Percentiles rank a stretch among this genome's conserved stretches.
Evolutionary conservation across 37 sponge, comb jelly and placozoan genomes (phyloP).

Genomic region (Halichondria panicea): DNA sequence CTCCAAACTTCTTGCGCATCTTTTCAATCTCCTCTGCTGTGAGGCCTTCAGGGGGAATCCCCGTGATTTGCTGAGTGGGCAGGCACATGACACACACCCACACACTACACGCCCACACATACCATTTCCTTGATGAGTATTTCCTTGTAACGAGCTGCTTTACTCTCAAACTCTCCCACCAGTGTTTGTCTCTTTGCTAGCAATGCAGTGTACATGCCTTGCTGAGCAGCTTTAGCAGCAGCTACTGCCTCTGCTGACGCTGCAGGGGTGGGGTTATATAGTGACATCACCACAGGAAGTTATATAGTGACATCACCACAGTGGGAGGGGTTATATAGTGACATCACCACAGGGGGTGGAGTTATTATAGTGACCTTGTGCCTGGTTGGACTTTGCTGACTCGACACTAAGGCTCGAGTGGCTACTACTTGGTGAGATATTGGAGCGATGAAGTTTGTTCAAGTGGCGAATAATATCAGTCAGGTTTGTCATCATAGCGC

Average conservation of each 20-base stretch:
- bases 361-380: conserved; percentile 31
- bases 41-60: conserved; percentile 73
- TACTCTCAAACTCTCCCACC: conserved; percentile 46
- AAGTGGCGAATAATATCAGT: conserved; percentile 50
- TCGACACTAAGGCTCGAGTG: conserved; percentile 58
- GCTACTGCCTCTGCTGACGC: conserved; percentile 65
- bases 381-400: conserved; percentile 51
- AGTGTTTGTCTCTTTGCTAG: conserved; percentile 29
- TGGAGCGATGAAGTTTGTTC: conserved; percentile 36
- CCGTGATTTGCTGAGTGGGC: conserved; percentile 62
- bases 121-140: conserved; percentile 77
- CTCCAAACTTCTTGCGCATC: conserved; percentile 67
- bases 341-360: no score
- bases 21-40: conserved; percentile 64
- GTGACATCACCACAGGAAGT: not conserved
- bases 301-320: not conserved
- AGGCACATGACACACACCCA: not conserved
- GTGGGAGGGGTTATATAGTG: not conserved
- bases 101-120: not conserved
- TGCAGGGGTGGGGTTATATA: conserved; percentile 3
- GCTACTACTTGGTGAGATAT: conserved; percentile 51
- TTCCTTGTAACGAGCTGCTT: conserved; percentile 58
- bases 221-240: conserved; percentile 69
- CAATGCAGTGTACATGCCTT: conserved; percentile 57
- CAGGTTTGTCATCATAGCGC: conserved; percentile 27